A percentile compares a stretch with the other conserved stretches of the same genome.
Evolutionary conservation across 1,140 invertebrate genomes (phyloP).

Genomic region (Eriocheir sinensis): DNA sequence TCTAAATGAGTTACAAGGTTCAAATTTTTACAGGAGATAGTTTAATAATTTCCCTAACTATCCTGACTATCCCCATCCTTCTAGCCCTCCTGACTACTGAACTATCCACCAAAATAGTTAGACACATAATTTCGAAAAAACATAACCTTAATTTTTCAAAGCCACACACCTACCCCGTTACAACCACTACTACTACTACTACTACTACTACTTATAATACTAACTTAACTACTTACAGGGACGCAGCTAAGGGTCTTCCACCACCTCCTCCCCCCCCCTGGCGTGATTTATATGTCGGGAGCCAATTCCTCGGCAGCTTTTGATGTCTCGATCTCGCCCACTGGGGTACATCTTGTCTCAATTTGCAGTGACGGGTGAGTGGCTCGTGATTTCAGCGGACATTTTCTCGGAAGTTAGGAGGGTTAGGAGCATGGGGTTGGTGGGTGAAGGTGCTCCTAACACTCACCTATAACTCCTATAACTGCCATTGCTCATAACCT

Average conservation of each 20-base stretch:
- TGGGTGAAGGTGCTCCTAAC: too few relatives aligned
- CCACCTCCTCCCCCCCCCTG: conserved; percentile 84
- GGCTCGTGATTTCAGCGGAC: neutral
- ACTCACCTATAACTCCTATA: too few relatives aligned
- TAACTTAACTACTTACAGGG: conserved; percentile 63
- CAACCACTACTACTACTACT: neutral
- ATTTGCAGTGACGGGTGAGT: conserved; percentile 84
- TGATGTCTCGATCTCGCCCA: conserved; percentile 82
- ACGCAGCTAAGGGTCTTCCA: conserved; percentile 78
- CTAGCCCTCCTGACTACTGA: too few relatives aligned
- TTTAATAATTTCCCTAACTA: too few relatives aligned
- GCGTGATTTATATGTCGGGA: conserved; percentile 84
- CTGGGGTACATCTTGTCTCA: conserved; percentile 83
- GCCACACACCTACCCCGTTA: too few relatives aligned
- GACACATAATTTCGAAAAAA: neutral
- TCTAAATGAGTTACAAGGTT: too few relatives aligned
- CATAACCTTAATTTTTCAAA: neutral
- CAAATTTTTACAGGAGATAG: too few relatives aligned
- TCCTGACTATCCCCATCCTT: too few relatives aligned
- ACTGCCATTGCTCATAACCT: too few relatives aligned
- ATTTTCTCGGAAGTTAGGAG: neutral
- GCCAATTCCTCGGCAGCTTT: conserved; percentile 84
- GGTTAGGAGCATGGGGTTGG: neutral
- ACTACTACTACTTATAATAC: neutral
- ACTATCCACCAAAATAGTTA: too few relatives aligned